phyloP scores from a whole-genome alignment of 2,113 vertebrate genomes.

The Heptranchias perlo region DNA sequence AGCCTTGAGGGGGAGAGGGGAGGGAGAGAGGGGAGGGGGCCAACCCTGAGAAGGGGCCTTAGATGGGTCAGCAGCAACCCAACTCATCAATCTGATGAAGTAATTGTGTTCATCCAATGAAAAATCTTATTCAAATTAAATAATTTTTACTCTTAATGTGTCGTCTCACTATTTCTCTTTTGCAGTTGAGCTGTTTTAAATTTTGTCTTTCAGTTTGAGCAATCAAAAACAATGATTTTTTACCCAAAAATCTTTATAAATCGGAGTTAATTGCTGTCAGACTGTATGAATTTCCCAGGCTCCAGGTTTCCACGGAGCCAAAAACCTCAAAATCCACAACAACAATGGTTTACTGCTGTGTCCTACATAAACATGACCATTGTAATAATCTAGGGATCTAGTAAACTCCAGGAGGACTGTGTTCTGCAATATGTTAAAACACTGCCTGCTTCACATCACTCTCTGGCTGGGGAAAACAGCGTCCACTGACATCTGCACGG shows the following conservation, averaged over 20 bases:
- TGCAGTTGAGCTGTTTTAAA: not conserved
- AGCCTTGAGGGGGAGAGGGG: not conserved
- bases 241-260: not conserved
- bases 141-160: not conserved
- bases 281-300: not conserved
- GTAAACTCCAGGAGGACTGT: not conserved
- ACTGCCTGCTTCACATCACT: not conserved
- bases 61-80: not conserved
- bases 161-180: no score
- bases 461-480: not conserved
- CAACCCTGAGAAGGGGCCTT: not conserved
- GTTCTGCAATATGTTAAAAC: not conserved
- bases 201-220: not conserved
- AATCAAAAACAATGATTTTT: not conserved
- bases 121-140: not conserved
- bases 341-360: not conserved
- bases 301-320: not conserved
- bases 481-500: not conserved
- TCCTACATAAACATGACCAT: not conserved
- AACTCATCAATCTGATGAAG: not conserved
- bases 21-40: not conserved
- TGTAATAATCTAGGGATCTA: not conserved
- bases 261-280: not conserved
- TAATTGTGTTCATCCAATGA: not conserved
- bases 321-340: not conserved